Base-by-base conservation (phyloP, 2,888 invertebrate species). In the Tetheella fluctuosa region DNA sequence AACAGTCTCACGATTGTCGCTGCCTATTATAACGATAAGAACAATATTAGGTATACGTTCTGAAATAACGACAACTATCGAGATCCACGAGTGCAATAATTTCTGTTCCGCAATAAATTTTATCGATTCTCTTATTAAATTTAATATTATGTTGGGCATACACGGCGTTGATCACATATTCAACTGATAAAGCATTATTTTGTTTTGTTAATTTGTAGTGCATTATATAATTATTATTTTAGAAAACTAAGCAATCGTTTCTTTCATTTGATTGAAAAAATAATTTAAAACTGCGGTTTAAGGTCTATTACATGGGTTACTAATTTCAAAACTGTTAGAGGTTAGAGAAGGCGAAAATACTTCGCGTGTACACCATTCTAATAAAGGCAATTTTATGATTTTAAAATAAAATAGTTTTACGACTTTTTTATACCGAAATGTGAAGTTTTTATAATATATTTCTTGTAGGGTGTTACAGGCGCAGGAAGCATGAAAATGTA, bases 61-160 rank as follows among this genome's bases (percentile, higher is more conserved):
- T 78, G 77, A 81, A 83, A 83, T 85, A 86, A 84, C 84, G 74
- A 82, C 82, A 85, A 82, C 86, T 90, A 93, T 93, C 92, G 89
- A 84, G 92, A 93, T 93, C 81, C 92, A 93, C 92, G 92, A 91
- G 81, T 77, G 81, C 89, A 86, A 92, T 93, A 91, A 91, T 87
- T 91, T 86, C 84, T 86, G 82, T 81, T 78, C 80, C 74, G 81
- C 82, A 82, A 86, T 90, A 89, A 86, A 85, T 77, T 84, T 91
- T 91, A 91, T 91, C 92, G 91, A 89, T 89, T 86, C 77, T 79
- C 85, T 86, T 89, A 89, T 90, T 89, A 89, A 85, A 88, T 87
- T 86, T 86, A 84, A 87, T 88, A 85, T 82, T 81, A 79, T 69
- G 72, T 64, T 59, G 61, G 53, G 60, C 62, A 68, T 65, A 73